Percentiles rank a stretch among this genome's conserved stretches.
Conservation (phyloP, 2,888 invertebrate species). For the Lasioglossum oenotherae region DNA sequence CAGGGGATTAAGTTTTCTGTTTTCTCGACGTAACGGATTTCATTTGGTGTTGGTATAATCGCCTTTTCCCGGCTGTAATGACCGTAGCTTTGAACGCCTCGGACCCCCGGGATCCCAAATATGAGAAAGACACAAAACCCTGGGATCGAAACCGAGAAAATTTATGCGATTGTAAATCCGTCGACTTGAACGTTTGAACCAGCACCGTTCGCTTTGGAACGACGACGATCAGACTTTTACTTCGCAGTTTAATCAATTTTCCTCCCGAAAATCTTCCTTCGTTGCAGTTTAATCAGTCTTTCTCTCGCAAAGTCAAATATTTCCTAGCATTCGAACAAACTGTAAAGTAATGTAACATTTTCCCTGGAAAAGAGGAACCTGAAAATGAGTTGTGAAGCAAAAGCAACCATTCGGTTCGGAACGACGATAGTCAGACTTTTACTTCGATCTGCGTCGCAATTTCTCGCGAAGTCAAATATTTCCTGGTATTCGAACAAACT, state of each 20-base stretch:
- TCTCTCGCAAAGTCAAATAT: not conserved
- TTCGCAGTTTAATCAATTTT: not conserved
- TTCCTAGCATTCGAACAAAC: no score
- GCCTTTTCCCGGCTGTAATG: constrained; percentile 4
- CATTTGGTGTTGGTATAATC: constrained; percentile 24
- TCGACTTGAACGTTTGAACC: not conserved
- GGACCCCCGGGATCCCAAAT: not conserved
- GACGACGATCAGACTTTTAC: not conserved
- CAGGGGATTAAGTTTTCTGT: constrained; percentile 48
- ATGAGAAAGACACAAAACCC: constrained; percentile 6
- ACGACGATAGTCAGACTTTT: no score
- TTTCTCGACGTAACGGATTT: constrained; percentile 22
- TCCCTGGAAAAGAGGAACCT: no score
- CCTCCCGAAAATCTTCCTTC: no score
- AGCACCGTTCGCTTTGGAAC: not conserved
- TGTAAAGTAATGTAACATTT: no score
- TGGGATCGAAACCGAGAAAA: not conserved
- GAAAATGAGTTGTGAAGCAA: no score
- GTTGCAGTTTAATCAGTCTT: no score
- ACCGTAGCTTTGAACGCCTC: not conserved
- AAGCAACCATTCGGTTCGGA: no score
- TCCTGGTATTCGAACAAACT: no score
- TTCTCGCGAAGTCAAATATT: no score
- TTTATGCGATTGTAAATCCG: not conserved
- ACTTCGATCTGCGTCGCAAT: no score